A percentile compares a stretch with the other conserved stretches of the same genome.
phyloP scores from a whole-genome alignment of 1,140 invertebrate genomes.

The Cardiocondyla obscurior region DNA sequence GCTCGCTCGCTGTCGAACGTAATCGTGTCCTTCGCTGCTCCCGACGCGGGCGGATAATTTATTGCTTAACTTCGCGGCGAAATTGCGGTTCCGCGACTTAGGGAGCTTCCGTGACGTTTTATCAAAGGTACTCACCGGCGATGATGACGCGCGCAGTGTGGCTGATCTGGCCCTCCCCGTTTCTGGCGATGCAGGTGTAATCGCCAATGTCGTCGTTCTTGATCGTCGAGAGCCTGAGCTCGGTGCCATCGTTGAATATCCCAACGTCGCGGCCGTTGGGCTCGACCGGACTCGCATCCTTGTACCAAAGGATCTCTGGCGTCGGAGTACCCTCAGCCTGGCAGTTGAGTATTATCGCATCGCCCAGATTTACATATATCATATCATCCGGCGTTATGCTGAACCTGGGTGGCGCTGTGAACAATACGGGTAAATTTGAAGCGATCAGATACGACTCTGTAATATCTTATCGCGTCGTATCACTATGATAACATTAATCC shows the following conservation, averaged over 20 bases:
- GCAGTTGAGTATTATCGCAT: constrained; percentile 97
- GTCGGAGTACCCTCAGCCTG: constrained; percentile 96
- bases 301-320: constrained; percentile 96
- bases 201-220: constrained; percentile 96
- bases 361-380: constrained; percentile 97
- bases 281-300: constrained; percentile 95
- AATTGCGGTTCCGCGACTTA: constrained; percentile 15
- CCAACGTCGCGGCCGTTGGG: constrained; percentile 91
- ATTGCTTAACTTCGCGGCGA: constrained; percentile 45
- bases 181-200: constrained; percentile 96
- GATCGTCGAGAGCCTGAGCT: constrained; percentile 95
- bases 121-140: constrained; percentile 88
- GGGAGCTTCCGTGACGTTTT: neutral
- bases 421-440: constrained; percentile 6
- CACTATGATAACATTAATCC: neutral
- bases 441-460: constrained; percentile 1
- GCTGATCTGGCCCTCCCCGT: constrained; percentile 96
- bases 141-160: constrained; percentile 97
- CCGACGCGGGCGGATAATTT: constrained; percentile 16
- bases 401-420: constrained; percentile 93
- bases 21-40: constrained; percentile 1
- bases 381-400: constrained; percentile 95
- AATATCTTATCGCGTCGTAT: neutral
- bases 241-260: constrained; percentile 95
- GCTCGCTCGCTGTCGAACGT: constrained; percentile 12